phyloP scores from a whole-genome alignment of 2,797 vertebrate genomes.

The Phaenicophaeus curvirostris region DNA sequence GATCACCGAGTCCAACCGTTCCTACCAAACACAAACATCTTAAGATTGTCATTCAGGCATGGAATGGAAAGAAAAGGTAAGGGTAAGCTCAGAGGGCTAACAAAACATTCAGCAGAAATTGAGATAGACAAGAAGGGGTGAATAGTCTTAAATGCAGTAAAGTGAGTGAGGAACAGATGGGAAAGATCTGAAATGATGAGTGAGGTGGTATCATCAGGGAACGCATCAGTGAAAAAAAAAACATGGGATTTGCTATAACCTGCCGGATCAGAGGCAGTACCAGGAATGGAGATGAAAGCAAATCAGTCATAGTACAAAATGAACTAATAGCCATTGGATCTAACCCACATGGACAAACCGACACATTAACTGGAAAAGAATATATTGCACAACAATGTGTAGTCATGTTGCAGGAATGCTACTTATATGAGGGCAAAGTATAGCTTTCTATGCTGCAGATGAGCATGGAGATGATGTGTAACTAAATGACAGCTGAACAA shows the following conservation, averaged over 20 bases:
- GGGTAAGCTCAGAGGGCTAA: background rate
- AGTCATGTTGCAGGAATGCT: constrained; percentile 36
- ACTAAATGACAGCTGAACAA: background rate
- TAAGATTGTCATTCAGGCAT: background rate
- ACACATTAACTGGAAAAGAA: constrained; percentile 28
- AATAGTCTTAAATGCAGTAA: background rate
- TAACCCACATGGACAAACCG: constrained; percentile 42
- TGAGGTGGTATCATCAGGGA: background rate
- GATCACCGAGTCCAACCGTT: no score
- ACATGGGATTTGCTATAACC: background rate
- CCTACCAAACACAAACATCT: no score
- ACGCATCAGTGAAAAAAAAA: background rate
- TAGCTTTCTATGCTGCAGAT: background rate
- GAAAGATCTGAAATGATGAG: background rate
- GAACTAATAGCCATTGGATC: constrained; percentile 29
- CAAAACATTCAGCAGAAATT: constrained; percentile 18
- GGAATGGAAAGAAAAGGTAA: background rate
- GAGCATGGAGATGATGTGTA: background rate
- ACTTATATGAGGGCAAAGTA: background rate
- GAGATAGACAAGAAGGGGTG: background rate
- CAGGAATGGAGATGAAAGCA: constrained; percentile 21
- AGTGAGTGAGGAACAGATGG: background rate
- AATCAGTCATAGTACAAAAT: constrained; percentile 29
- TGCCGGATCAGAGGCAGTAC: constrained; percentile 9
- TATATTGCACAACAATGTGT: background rate